A percentile compares a stretch with the other conserved stretches of the same genome.
phyloP scores from a whole-genome alignment of 2,888 invertebrate species.

The Iselma pallidipennis region DNA sequence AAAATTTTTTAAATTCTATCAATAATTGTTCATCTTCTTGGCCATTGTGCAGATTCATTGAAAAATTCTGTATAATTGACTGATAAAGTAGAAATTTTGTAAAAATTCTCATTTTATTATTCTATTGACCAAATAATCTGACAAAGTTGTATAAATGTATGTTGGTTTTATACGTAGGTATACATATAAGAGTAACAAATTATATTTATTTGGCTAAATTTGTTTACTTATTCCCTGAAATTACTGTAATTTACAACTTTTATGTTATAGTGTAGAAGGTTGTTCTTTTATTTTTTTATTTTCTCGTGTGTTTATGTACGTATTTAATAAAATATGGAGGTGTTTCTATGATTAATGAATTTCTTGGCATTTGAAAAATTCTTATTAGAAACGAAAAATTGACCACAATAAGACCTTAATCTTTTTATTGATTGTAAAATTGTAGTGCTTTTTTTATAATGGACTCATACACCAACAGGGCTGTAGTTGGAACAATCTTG shows the following conservation, averaged over 20 bases:
- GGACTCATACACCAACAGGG: too few species aligned
- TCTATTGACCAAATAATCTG: not conserved
- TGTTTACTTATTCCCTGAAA: not conserved
- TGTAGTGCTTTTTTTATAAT: too few species aligned
- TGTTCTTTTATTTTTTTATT: not conserved
- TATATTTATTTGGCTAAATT: not conserved
- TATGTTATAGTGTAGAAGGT: not conserved
- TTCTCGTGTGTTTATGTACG: too few species aligned
- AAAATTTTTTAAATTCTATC: not conserved
- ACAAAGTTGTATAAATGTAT: too few species aligned
- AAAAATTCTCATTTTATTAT: not conserved
- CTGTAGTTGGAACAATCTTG: too few species aligned
- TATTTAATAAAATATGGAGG: too few species aligned
- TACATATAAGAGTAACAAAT: not conserved
- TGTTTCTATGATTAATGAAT: too few species aligned
- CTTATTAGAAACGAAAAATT: too few species aligned
- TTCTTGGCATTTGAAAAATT: too few species aligned
- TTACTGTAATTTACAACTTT: not conserved
- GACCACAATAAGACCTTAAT: too few species aligned
- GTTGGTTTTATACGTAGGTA: too few species aligned
- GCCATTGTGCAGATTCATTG: not conserved
- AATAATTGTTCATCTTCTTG: not conserved
- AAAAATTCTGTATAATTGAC: not conserved
- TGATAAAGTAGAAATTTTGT: not conserved
- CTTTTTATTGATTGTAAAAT: too few species aligned